Percentiles rank a stretch among this genome's conserved stretches.
Evolutionary conservation across 2,888 invertebrate genomes (phyloP).

Genomic region (Yponomeuta plumbellus): DNA sequence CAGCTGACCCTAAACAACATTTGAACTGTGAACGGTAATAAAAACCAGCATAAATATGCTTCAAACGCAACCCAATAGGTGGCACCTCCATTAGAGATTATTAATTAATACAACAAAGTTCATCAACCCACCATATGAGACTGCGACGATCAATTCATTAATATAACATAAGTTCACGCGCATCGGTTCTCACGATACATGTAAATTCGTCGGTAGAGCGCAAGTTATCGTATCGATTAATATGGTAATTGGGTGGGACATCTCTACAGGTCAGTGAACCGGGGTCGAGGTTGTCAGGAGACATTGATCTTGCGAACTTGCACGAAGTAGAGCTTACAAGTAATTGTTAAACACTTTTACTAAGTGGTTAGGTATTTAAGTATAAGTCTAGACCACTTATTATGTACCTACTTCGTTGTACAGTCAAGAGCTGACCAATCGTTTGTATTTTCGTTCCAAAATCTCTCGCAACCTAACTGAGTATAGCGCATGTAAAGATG

Average conservation of each 20-base stretch:
- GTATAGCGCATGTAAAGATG: no score
- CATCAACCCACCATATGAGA: slow-evolving; percentile 40
- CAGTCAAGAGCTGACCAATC: no score
- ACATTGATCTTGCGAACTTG: slow-evolving; percentile 17
- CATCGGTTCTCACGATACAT: slow-evolving; percentile 74
- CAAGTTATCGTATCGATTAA: slow-evolving; percentile 76
- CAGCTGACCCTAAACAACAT: not conserved
- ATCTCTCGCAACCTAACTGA: no score
- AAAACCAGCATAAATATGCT: not conserved
- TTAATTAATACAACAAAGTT: slow-evolving; percentile 36
- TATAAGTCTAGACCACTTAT: no score
- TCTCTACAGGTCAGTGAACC: slow-evolving; percentile 73
- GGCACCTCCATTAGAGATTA: slow-evolving; percentile 2
- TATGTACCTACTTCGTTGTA: no score
- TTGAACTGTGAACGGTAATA: not conserved
- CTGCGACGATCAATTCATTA: slow-evolving; percentile 70
- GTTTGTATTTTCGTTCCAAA: no score
- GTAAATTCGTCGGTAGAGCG: slow-evolving; percentile 75
- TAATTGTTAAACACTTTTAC: not conserved
- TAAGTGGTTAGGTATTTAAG: no score
- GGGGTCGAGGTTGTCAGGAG: slow-evolving; percentile 35
- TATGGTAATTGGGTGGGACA: slow-evolving; percentile 71
- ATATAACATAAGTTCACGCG: slow-evolving; percentile 74
- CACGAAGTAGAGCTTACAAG: not conserved
- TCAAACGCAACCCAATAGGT: not conserved